These are phyloP conservation scores for Temnothorax curvispinosus DNA, from an alignment of 1,140 invertebrate genomes.

Conservation along the genomic window DNA sequence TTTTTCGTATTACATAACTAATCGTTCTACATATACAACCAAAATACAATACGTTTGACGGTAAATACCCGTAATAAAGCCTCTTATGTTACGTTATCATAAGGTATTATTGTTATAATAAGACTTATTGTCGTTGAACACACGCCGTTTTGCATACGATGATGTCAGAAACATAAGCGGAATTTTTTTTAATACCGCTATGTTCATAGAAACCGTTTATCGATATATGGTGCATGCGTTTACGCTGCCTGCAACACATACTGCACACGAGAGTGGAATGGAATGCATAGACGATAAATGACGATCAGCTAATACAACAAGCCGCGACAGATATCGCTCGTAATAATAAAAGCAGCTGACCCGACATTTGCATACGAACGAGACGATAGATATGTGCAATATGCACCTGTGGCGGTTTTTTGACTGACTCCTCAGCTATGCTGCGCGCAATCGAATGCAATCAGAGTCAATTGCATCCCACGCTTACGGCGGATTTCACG, in stretches of 20 bases:
- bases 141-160: slow-evolving; percentile 11
- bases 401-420: slow-evolving; percentile 1
- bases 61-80: neutral
- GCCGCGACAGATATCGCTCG: neutral
- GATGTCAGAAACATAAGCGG: neutral
- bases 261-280: neutral
- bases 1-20: slow-evolving; percentile 5
- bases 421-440: neutral
- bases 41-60: neutral
- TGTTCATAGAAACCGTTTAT: neutral
- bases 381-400: neutral
- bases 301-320: slow-evolving; percentile 7
- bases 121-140: neutral
- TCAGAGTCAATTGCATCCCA: slow-evolving; percentile 7
- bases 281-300: neutral
- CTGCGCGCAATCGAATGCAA: slow-evolving; percentile 10
- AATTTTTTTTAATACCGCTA: slow-evolving; percentile 18
- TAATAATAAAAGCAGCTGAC: slow-evolving; percentile 44
- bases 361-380: slow-evolving; percentile 13
- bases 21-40: neutral
- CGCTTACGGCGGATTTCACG: neutral
- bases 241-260: neutral
- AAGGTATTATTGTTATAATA: neutral
- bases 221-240: neutral
- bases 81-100: slow-evolving; percentile 21